A percentile compares a stretch with the other conserved stretches of the same genome.
Conservation (phyloP, 1,140 invertebrate genomes). For the Brachionus rubens region DNA sequence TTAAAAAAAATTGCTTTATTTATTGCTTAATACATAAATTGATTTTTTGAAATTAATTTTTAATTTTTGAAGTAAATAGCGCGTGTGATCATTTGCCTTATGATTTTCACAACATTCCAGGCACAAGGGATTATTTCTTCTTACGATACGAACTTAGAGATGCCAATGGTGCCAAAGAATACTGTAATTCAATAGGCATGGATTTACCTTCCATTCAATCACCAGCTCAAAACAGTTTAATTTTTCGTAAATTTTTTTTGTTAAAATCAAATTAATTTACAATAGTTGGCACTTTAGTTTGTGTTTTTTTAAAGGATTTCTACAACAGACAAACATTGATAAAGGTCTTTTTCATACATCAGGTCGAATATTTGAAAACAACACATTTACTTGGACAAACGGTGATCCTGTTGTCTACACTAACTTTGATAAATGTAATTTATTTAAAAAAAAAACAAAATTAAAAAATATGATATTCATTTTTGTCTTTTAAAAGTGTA, state of each 20-base stretch:
- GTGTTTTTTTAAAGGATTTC: background rate
- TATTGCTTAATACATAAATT: too few relatives aligned
- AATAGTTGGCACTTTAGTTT: background rate
- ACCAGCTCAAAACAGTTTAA: background rate
- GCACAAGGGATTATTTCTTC: constrained; percentile 1
- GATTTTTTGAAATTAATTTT: too few relatives aligned
- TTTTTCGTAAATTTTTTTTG: too few relatives aligned
- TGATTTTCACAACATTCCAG: constrained; percentile 20
- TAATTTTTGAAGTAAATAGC: background rate
- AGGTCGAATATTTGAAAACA: background rate
- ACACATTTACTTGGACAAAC: background rate
- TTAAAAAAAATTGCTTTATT: too few relatives aligned
- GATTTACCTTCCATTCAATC: background rate
- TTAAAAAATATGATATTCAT: too few relatives aligned
- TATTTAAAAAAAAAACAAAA: too few relatives aligned
- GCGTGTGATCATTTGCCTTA: constrained; percentile 13
- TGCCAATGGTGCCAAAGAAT: background rate
- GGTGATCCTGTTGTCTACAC: constrained; percentile 1
- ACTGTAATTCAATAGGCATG: constrained; percentile 9
- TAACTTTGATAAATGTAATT: background rate
- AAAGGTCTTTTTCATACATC: background rate
- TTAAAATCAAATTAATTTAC: background rate
- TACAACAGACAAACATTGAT: background rate
- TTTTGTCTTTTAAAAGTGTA: background rate
- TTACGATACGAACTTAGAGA: background rate